A percentile compares a stretch with the other conserved stretches of the same genome.
These are phyloP conservation scores for Cheilosia vernalis DNA, from an alignment of 2,888 invertebrate genomes.

Conservation along the genomic window DNA sequence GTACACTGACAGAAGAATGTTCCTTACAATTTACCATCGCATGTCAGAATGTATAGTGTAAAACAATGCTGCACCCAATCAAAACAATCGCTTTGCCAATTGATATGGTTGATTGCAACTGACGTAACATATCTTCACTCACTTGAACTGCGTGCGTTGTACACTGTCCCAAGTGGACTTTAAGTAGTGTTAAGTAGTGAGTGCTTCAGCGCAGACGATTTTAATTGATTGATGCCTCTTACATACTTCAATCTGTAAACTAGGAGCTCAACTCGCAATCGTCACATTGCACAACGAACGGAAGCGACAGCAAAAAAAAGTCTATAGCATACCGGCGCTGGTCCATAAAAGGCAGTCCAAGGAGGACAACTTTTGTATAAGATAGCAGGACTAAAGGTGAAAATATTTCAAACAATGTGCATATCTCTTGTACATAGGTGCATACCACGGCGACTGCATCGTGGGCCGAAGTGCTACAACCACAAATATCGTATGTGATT, in stretches of 20 bases:
- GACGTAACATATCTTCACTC: slow-evolving; percentile 34
- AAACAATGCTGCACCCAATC: slow-evolving; percentile 42
- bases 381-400: not conserved
- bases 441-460: not conserved
- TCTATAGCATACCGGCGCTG: not conserved
- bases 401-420: slow-evolving; percentile 23
- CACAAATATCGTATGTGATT: slow-evolving; percentile 8
- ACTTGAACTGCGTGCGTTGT: slow-evolving; percentile 41
- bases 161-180: slow-evolving; percentile 31
- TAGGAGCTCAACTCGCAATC: not conserved
- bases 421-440: slow-evolving; percentile 1
- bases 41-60: not conserved
- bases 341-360: not conserved
- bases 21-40: slow-evolving; percentile 1
- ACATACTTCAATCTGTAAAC: slow-evolving; percentile 29
- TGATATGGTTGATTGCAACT: slow-evolving; percentile 19
- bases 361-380: not conserved
- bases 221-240: slow-evolving; percentile 60
- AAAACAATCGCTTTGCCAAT: slow-evolving; percentile 27
- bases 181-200: slow-evolving; percentile 57
- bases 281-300: not conserved
- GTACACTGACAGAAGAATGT: not conserved
- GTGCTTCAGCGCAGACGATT: slow-evolving; percentile 35
- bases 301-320: not conserved
- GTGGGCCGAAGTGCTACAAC: slow-evolving; percentile 29